Conservation (phyloP, 2,888 invertebrate species). For the Alsophila aescularia region DNA sequence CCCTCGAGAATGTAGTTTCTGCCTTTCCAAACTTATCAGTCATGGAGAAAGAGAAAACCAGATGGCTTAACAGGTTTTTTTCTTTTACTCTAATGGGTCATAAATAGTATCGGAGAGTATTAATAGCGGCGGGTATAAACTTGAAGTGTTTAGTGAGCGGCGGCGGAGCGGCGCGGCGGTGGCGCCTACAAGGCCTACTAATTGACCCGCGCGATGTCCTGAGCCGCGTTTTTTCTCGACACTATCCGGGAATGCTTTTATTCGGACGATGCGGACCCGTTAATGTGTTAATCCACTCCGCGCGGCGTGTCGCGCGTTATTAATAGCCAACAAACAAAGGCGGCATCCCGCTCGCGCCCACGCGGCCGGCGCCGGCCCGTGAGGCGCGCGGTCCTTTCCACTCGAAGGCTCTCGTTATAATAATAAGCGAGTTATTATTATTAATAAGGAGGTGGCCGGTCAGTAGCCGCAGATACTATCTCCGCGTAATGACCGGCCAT, state of each 20-base stretch:
- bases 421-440: slow-evolving; percentile 37
- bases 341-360: slow-evolving; percentile 48
- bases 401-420: slow-evolving; percentile 32
- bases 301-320: slow-evolving; percentile 72
- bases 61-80: slow-evolving; percentile 37
- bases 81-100: slow-evolving; percentile 39
- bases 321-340: slow-evolving; percentile 71
- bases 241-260: slow-evolving; percentile 77
- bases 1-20: slow-evolving; percentile 8
- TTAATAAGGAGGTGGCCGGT: slow-evolving; percentile 36
- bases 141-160: slow-evolving; percentile 31
- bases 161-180: slow-evolving; percentile 28
- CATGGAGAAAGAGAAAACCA: slow-evolving; percentile 23
- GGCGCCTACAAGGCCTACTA: slow-evolving; percentile 49
- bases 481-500: slow-evolving; percentile 15
- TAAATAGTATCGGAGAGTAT: slow-evolving; percentile 37
- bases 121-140: slow-evolving; percentile 36
- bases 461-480: slow-evolving; percentile 25
- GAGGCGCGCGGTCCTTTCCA: slow-evolving; percentile 26
- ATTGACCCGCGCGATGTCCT: slow-evolving; percentile 44
- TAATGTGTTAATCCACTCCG: slow-evolving; percentile 82
- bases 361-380: slow-evolving; percentile 14
- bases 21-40: slow-evolving; percentile 16
- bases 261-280: slow-evolving; percentile 68
- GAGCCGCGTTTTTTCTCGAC: slow-evolving; percentile 45